A percentile compares a stretch with the other conserved stretches of the same genome.
phyloP scores from a whole-genome alignment of 2,888 invertebrate species.

The Serrognathus titanus region DNA sequence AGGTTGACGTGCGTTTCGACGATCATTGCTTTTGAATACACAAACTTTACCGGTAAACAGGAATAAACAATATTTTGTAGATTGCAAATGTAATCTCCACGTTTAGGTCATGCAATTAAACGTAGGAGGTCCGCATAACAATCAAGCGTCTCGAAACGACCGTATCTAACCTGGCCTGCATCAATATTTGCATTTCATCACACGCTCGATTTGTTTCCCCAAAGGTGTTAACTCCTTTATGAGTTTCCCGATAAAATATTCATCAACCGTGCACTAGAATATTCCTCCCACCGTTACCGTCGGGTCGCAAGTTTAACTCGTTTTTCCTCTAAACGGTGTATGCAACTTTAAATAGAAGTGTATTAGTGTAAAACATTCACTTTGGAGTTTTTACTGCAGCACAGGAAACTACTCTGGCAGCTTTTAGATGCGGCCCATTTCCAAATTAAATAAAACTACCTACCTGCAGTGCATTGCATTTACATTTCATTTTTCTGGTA shows the following conservation, averaged over 20 bases:
- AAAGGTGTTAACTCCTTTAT: conserved; percentile 36
- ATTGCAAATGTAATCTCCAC: conserved; percentile 4
- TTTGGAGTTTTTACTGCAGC: too few species aligned
- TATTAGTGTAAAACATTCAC: too few species aligned
- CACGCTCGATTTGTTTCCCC: conserved; percentile 38
- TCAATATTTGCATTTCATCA: conserved; percentile 42
- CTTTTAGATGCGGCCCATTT: too few species aligned
- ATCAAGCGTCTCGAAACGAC: conserved; percentile 22
- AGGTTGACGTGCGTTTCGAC: background rate
- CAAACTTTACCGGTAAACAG: too few species aligned
- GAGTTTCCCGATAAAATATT: conserved; percentile 33
- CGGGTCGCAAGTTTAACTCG: conserved; percentile 12
- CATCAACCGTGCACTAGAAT: conserved; percentile 28
- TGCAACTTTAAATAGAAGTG: too few species aligned
- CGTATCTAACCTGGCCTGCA: conserved; percentile 23
- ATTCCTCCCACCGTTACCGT: conserved; percentile 18
- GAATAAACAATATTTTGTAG: background rate
- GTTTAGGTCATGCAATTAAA: conserved; percentile 9
- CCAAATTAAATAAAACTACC: too few species aligned
- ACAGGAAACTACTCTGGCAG: too few species aligned
- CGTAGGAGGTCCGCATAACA: conserved; percentile 23
- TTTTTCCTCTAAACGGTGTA: background rate
- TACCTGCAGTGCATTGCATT: too few species aligned
- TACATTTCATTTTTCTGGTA: too few species aligned
- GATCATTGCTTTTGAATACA: too few species aligned